These are phyloP conservation scores for Leptobrachium leishanense DNA, from an alignment of 2,113 vertebrate species.

Conservation along the genomic window DNA sequence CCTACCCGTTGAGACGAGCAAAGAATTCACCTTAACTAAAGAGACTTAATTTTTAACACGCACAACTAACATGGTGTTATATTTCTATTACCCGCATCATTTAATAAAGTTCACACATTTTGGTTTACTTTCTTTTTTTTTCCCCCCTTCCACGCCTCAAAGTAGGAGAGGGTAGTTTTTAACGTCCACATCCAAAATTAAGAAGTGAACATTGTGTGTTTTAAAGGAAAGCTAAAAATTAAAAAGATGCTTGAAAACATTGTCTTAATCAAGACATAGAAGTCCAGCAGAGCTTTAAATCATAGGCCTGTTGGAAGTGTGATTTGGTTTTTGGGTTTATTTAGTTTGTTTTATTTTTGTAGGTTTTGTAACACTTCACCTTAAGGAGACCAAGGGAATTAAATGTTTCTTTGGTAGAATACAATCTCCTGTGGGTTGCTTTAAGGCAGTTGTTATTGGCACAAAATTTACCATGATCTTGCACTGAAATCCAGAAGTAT, in stretches of 20 bases:
- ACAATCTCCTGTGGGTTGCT: conserved; percentile 72
- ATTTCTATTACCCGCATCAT: conserved; percentile 84
- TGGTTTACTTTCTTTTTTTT: background rate
- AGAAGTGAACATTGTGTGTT: background rate
- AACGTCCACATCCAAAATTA: conserved; percentile 34
- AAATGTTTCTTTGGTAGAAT: conserved; percentile 54
- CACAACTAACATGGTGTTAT: conserved; percentile 22
- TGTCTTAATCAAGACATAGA: background rate
- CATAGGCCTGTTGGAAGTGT: background rate
- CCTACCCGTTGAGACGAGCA: conserved; percentile 74
- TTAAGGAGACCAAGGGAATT: conserved; percentile 61
- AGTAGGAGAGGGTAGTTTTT: conserved; percentile 22
- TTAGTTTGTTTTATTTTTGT: too few relatives aligned
- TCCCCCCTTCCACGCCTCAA: background rate
- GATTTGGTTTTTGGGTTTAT: too few relatives aligned
- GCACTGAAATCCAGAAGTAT: conserved; percentile 48
- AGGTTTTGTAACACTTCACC: conserved; percentile 65
- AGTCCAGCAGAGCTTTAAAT: background rate
- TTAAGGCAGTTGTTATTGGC: conserved; percentile 98
- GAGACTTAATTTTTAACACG: conserved; percentile 56
- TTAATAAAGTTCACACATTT: conserved; percentile 50
- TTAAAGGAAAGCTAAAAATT: background rate
- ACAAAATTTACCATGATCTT: conserved; percentile 63
- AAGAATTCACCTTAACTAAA: conserved; percentile 77
- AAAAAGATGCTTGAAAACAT: conserved; percentile 13